Percentiles rank a stretch among this genome's conserved stretches.
Evolutionary conservation across 2,797 vertebrate species (phyloP).

Genomic region (Acanthurus lineatus): DNA sequence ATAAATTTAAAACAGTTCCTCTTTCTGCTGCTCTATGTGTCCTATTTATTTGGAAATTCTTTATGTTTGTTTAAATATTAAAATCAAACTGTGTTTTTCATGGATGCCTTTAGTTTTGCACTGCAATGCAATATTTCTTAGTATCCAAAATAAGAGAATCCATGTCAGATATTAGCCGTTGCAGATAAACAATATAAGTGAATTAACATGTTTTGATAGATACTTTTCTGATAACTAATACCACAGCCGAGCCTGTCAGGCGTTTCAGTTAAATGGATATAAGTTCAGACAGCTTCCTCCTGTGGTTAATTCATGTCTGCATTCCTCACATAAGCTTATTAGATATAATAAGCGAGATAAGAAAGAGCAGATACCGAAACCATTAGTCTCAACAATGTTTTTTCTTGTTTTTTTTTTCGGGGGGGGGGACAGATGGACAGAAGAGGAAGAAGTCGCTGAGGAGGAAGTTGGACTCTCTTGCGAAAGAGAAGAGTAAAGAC

Average conservation of each 20-base stretch:
- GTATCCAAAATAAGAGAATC: background rate
- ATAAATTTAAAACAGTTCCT: background rate
- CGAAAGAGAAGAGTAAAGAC: slow-evolving; percentile 97
- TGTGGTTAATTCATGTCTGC: slow-evolving; percentile 54
- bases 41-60: background rate
- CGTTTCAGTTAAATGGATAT: slow-evolving; percentile 45
- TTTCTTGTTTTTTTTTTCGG: background rate
- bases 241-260: slow-evolving; percentile 34
- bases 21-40: background rate
- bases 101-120: too few relatives aligned
- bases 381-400: slow-evolving; percentile 60
- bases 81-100: background rate
- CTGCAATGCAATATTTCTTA: background rate
- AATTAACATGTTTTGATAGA: slow-evolving; percentile 28
- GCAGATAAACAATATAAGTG: slow-evolving; percentile 12
- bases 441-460: slow-evolving; percentile 97
- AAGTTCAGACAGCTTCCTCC: slow-evolving; percentile 23
- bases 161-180: background rate
- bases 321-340: slow-evolving; percentile 66
- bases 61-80: background rate
- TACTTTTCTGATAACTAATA: slow-evolving; percentile 31
- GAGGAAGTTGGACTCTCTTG: slow-evolving; percentile 96
- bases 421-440: slow-evolving; percentile 90
- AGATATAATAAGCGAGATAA: slow-evolving; percentile 57
- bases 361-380: slow-evolving; percentile 48